phyloP scores from a whole-genome alignment of 2,113 vertebrate species.

The Lutjanus erythropterus region DNA sequence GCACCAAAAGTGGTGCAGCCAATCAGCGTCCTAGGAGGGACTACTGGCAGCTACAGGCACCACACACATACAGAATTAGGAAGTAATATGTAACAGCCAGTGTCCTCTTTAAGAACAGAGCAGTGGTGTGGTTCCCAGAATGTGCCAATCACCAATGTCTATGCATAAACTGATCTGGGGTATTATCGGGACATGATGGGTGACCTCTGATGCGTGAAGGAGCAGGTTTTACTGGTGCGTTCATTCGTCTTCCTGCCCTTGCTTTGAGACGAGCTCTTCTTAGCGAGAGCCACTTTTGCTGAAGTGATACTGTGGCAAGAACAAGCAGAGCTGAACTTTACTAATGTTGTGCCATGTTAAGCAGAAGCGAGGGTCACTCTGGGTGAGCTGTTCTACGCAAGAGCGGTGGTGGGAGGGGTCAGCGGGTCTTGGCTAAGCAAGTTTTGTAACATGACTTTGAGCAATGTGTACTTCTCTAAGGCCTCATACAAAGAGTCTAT shows the following conservation, averaged over 20 bases:
- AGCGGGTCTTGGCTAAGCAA: neutral
- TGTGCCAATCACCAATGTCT: neutral
- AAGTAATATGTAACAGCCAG: neutral
- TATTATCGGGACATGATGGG: neutral
- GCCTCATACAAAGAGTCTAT: neutral
- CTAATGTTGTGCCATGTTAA: neutral
- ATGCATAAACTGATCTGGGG: neutral
- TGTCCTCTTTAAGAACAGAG: neutral
- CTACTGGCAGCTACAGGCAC: too few species aligned
- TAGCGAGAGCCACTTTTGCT: neutral
- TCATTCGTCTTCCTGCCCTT: neutral
- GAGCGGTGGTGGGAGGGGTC: neutral
- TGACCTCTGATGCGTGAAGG: neutral
- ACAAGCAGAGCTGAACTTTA: neutral
- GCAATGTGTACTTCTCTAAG: slow-evolving; percentile 14
- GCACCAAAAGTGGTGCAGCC: too few species aligned
- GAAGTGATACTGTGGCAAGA: neutral
- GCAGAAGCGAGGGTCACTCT: neutral
- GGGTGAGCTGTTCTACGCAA: neutral
- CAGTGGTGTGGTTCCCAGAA: neutral
- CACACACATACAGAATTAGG: neutral
- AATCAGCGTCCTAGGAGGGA: too few species aligned
- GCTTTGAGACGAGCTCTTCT: neutral
- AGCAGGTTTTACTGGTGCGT: neutral
- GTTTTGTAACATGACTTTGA: slow-evolving; percentile 17